phyloP scores from a whole-genome alignment of 2,797 vertebrate species.

The Myotis vivesi region DNA sequence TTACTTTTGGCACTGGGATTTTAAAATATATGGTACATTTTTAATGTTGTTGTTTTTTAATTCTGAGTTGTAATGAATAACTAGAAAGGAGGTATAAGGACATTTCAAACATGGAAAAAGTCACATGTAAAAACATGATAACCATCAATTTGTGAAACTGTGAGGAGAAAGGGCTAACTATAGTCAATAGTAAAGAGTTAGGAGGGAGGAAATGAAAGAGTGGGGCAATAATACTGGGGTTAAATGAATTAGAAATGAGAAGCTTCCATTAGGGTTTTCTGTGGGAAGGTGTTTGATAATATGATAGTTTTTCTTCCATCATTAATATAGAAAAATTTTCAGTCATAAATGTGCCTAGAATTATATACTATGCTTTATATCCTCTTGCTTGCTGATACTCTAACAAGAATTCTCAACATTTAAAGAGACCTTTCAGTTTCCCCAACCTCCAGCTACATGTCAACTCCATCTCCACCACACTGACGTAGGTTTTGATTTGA shows the following conservation, averaged over 20 bases:
- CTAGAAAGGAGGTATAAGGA: neutral
- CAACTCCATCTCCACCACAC: conserved; percentile 59
- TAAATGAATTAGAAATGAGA: conserved; percentile 48
- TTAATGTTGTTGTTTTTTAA: neutral
- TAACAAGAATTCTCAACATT: conserved; percentile 66
- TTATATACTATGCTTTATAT: conserved; percentile 37
- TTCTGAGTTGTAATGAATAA: conserved; percentile 32
- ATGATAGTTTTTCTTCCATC: neutral
- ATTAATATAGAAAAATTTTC: neutral
- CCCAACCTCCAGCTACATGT: conserved; percentile 49
- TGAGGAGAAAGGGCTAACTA: neutral
- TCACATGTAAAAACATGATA: neutral
- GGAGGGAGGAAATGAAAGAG: neutral
- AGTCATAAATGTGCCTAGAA: conserved; percentile 16
- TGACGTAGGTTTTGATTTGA: conserved; percentile 74
- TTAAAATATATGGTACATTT: neutral
- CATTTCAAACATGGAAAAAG: conserved; percentile 28
- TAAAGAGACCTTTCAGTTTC: conserved; percentile 63
- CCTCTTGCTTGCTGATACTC: conserved; percentile 35
- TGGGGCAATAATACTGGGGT: neutral
- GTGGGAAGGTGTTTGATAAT: conserved; percentile 1
- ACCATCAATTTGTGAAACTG: neutral
- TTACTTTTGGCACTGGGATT: neutral
- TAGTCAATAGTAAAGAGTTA: neutral
- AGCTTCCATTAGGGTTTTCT: neutral